Percentiles rank a stretch among this genome's conserved stretches.
These are phyloP conservation scores for Zelostemma sp. DNA, from an alignment of 1,140 invertebrate genomes.

Conservation along the genomic window DNA sequence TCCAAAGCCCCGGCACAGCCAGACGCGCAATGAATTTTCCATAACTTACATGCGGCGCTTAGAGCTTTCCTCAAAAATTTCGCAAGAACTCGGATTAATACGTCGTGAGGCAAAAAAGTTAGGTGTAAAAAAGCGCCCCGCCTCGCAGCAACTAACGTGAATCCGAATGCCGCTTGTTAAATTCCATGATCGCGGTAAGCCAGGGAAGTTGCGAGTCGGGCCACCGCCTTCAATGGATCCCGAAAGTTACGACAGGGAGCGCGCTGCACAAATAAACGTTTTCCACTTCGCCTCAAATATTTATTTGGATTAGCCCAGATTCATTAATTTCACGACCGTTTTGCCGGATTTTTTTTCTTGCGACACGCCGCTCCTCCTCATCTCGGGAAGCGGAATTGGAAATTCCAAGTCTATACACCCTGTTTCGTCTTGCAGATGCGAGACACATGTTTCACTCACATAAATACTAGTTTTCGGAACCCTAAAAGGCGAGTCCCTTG, in stretches of 20 bases:
- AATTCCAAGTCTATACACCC: conserved; percentile 18
- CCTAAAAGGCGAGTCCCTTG: background rate
- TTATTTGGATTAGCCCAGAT: background rate
- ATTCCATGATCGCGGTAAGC: background rate
- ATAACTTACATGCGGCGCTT: conserved; percentile 1
- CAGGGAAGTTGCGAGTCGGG: background rate
- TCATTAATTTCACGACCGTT: conserved; percentile 12
- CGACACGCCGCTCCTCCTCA: background rate
- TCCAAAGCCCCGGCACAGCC: background rate
- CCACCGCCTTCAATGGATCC: background rate
- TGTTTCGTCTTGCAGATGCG: conserved; percentile 21
- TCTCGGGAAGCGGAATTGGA: conserved; percentile 27
- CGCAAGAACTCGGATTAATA: conserved; percentile 1
- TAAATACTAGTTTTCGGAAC: conserved; percentile 3
- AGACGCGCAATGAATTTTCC: conserved; percentile 8
- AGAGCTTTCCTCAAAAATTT: background rate
- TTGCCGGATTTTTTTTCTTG: background rate
- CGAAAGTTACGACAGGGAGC: background rate
- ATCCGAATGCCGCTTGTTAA: background rate
- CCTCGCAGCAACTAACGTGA: no score
- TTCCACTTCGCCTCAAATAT: background rate
- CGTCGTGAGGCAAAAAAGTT: background rate
- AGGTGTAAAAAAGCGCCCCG: no score
- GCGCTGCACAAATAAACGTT: background rate
- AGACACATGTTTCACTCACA: conserved; percentile 19